Base-by-base conservation (phyloP, 2,113 vertebrate species). In the Elephas maximus region DNA sequence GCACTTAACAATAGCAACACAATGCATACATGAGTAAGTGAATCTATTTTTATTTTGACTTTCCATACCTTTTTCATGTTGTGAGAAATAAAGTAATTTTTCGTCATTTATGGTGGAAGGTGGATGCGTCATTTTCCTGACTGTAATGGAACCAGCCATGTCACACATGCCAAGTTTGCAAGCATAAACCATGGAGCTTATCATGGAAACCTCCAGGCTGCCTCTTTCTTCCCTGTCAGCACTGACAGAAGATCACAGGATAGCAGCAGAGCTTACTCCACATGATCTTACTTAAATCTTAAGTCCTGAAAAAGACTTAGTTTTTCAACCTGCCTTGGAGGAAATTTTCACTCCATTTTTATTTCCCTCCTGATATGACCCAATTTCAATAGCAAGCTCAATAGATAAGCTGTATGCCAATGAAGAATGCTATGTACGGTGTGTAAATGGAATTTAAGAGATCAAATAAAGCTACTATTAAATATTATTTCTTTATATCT, bases 271-370 rank as follows among this genome's bases (percentile, higher is more conserved):
- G 6, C 37, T 37, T 77, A 95, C 5, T 95, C 21, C 8, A 71
- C 0, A 60, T 18, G 17, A 60, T 33, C 60, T 71, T 77, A 71
- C 92, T 83, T 87, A 94, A 91, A 94, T 67, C 21, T 4, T 21
- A 91, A 60, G 21, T 93, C 87, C 69, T 85, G 83, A 76, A 87
- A 87, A 63, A 0, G 8, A 86, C 26, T 73, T 95, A 51, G 10
- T 79, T 65, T 93, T 93, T 76, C 26, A 93, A 26, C 2, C 23
- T 63, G 33, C 73, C 18, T 69, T 28, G 14, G 28, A 79, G 91
- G 8, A 95, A 92, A 44, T 41, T 57, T 87, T 62, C 24, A 90
- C 18, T 62, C 1, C 12, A 30, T 53, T 92, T 95, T 88, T 10
- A 62, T n/a, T 94, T 82, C 30, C 33, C 62, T 85, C 8, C 14